A percentile compares a stretch with the other conserved stretches of the same genome.
phyloP scores from a whole-genome alignment of 2,888 invertebrate genomes.

The Drosophila kambysellisi region DNA sequence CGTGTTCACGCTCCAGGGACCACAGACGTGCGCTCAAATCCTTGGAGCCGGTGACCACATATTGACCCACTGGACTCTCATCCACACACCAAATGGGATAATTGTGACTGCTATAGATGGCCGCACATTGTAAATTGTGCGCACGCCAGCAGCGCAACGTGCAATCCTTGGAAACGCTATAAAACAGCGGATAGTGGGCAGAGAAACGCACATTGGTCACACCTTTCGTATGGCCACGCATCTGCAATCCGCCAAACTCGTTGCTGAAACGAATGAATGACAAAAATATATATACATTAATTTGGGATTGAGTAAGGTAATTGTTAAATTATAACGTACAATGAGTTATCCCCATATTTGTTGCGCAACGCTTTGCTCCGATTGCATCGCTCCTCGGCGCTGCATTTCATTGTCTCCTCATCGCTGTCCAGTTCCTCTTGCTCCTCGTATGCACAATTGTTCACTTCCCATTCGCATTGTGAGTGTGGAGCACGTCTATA shows the following conservation, averaged over 20 bases:
- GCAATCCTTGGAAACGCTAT: slow-evolving; percentile 90
- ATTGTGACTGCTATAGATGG: slow-evolving; percentile 90
- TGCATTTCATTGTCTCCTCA: slow-evolving; percentile 36
- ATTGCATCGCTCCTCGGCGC: slow-evolving; percentile 47
- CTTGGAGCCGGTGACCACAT: slow-evolving; percentile 94
- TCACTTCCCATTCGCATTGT: slow-evolving; percentile 82
- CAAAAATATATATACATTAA: neutral
- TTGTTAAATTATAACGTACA: slow-evolving; percentile 66
- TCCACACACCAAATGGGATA: slow-evolving; percentile 96
- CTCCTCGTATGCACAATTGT: slow-evolving; percentile 69
- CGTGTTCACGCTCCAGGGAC: slow-evolving; percentile 91
- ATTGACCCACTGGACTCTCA: slow-evolving; percentile 89
- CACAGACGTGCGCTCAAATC: slow-evolving; percentile 95
- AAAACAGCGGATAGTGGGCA: slow-evolving; percentile 87
- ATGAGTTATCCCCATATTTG: slow-evolving; percentile 81
- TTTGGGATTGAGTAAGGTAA: neutral
- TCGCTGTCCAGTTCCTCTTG: slow-evolving; percentile 60
- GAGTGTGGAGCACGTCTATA: slow-evolving; percentile 72
- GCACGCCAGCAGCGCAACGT: slow-evolving; percentile 92
- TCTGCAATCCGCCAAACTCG: slow-evolving; percentile 86
- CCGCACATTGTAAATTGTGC: slow-evolving; percentile 88
- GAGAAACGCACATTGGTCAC: slow-evolving; percentile 88
- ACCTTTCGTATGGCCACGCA: slow-evolving; percentile 91
- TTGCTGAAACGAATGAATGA: slow-evolving; percentile 55
- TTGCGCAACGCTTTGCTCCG: slow-evolving; percentile 51